Base-by-base conservation (phyloP, 2,888 invertebrate genomes). In the Pimpla rufipes region DNA sequence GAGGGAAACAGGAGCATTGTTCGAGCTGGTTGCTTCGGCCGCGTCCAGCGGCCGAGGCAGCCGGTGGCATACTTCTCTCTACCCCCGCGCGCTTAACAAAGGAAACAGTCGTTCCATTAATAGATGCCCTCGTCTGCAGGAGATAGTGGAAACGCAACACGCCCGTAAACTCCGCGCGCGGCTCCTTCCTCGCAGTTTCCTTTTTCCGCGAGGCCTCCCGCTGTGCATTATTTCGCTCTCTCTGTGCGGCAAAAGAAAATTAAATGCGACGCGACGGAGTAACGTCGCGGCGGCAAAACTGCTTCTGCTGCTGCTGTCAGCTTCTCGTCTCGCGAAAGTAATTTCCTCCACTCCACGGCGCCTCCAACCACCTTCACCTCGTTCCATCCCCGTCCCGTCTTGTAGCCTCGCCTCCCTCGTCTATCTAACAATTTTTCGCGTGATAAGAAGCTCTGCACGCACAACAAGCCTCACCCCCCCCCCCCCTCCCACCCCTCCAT, bases 81-180 rank as follows among this genome's bases (percentile, higher is more conserved):
- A n/a, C n/a, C 47, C 57, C 66, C 57, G 3, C 67, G 45, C 42
- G 21, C 29, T 35, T 74, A 77, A 84, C 83, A 84, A 84, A 80
- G 78, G 80, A 78, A 80, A 80, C 77, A 74, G 71, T 84, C 77
- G 83, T 84, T 84, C 77, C 83, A 84, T 84, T 84, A 84, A 80
- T 80, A 84, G 83, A 80, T 78, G 70, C 74, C 80, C 80, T 66
- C 57, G 74, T 64, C 52, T 52, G 57, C 68, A 78, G 47, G 52
- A 74, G 74, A 74, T 78, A 75, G 64, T 45, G 64, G 40, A 78
- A 78, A 78, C 18, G 71, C 50, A 67, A 74, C n/a, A n/a, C 70
- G 59, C 29, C 29, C 64, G 68, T 57, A 80, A 78, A 57, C 52
- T 64, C 45, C n/a, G 18, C 29, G n/a, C n/a, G n/a, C 18, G 35